phyloP scores from a whole-genome alignment of 2,113 vertebrate species.

The Ciconia maguari region DNA sequence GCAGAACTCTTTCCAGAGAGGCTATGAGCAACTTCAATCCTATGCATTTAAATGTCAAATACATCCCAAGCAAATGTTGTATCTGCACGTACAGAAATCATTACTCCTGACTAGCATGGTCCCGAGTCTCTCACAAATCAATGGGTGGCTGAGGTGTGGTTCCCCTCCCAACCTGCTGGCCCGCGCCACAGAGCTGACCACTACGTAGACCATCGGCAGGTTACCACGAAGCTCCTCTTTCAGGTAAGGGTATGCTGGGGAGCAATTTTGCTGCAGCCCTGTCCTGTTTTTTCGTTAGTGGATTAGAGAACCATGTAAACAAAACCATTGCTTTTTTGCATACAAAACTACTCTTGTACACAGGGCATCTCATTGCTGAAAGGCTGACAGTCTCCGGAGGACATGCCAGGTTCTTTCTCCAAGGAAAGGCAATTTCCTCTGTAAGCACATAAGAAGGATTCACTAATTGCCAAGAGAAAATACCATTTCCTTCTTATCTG shows the following conservation, averaged over 20 bases:
- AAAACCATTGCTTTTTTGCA: background rate
- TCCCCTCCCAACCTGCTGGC: background rate
- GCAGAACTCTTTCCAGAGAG: background rate
- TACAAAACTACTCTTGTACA: background rate
- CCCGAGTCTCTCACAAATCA: background rate
- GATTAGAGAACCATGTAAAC: background rate
- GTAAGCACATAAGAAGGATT: background rate
- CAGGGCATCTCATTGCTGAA: background rate
- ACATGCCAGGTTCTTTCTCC: background rate
- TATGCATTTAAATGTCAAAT: background rate
- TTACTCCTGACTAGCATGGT: background rate
- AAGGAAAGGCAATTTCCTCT: background rate
- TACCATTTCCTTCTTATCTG: background rate
- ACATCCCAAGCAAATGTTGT: background rate
- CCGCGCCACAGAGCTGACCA: accelerated
- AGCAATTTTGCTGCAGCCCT: background rate
- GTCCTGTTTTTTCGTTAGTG: background rate
- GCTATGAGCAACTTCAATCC: background rate
- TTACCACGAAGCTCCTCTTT: background rate
- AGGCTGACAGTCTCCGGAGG: background rate
- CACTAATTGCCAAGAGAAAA: background rate
- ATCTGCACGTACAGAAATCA: accelerated
- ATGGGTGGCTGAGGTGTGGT: accelerated
- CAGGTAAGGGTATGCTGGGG: accelerated
- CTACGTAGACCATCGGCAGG: accelerated